Percentiles rank a stretch among this genome's conserved stretches.
phyloP scores from a whole-genome alignment of 2,888 invertebrate genomes.

The Hyalella azteca region DNA sequence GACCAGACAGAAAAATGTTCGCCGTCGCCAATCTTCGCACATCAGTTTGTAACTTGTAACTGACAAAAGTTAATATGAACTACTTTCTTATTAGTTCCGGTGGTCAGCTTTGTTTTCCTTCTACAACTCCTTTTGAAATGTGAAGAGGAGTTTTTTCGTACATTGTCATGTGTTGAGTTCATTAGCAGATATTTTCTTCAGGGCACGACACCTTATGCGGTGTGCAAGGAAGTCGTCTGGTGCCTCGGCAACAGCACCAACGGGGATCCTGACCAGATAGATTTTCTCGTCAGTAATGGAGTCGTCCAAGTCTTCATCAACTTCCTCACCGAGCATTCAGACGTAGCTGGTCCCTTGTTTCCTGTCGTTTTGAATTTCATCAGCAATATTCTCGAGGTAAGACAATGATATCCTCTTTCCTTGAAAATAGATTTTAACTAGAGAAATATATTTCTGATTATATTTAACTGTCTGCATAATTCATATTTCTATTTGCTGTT shows the following conservation, averaged over 20 bases:
- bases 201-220: not conserved
- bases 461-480: too few species aligned
- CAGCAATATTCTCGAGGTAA: not conserved
- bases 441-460: too few species aligned
- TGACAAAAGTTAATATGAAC: too few species aligned
- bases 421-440: not conserved
- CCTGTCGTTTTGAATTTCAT: not conserved
- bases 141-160: too few species aligned
- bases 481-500: not conserved
- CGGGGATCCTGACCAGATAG: not conserved
- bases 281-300: not conserved
- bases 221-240: constrained; percentile 41
- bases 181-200: too few species aligned
- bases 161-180: too few species aligned
- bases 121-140: too few species aligned
- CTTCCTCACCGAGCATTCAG: not conserved
- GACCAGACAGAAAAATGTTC: too few species aligned
- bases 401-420: not conserved
- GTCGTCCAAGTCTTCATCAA: not conserved
- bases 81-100: too few species aligned
- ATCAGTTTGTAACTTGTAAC: too few species aligned
- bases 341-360: not conserved
- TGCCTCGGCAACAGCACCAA: constrained; percentile 41
- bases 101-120: too few species aligned
- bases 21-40: too few species aligned